A percentile compares a stretch with the other conserved stretches of the same genome.
phyloP scores from a whole-genome alignment of 2,113 vertebrate species.

The Thymallus thymallus region DNA sequence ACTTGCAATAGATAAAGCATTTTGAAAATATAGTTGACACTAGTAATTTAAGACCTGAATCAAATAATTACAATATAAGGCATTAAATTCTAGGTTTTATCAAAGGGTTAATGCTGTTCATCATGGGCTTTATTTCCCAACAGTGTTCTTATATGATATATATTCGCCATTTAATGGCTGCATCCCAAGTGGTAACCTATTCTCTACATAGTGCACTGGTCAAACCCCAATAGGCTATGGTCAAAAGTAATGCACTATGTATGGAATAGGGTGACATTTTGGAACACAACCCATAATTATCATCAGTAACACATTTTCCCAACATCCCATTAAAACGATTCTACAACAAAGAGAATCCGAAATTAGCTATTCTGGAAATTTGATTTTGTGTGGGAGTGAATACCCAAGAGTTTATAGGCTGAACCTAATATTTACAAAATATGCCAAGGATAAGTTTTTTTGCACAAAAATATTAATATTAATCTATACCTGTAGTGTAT shows the following conservation, averaged over 20 bases:
- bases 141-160: background rate
- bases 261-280: background rate
- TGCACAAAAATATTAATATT: background rate
- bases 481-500: background rate
- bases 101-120: background rate
- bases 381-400: background rate
- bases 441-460: background rate
- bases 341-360: constrained; percentile 8
- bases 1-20: background rate
- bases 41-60: background rate
- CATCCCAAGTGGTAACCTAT: too few relatives aligned
- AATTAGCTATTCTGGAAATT: constrained; percentile 1
- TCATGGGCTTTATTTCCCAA: background rate
- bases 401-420: background rate
- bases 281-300: background rate
- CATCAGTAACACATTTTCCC: background rate
- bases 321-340: constrained; percentile 1
- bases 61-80: background rate
- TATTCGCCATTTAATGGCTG: too few relatives aligned
- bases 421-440: background rate
- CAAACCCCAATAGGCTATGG: too few relatives aligned
- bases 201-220: background rate
- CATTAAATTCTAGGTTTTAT: background rate
- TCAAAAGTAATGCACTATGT: too few relatives aligned
- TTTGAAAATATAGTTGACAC: background rate